phyloP scores from a whole-genome alignment of 1,140 invertebrate species.

The Drosophila biarmipes region DNA sequence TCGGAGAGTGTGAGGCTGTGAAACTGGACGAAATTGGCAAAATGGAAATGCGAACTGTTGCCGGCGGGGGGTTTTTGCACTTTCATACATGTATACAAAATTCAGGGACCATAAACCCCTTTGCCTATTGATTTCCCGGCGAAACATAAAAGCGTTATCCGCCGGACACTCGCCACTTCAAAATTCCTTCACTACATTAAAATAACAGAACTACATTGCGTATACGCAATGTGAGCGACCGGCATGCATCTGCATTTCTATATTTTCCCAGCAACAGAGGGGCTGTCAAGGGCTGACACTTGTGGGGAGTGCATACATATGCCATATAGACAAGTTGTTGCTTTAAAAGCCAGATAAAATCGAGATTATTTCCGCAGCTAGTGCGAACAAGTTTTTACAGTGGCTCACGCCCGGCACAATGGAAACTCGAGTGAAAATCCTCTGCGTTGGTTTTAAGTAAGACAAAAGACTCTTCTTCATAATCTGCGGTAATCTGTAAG shows the following conservation, averaged over 20 bases:
- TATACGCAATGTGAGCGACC: constrained; percentile 54
- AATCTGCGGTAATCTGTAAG: constrained; percentile 7
- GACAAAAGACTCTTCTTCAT: constrained; percentile 18
- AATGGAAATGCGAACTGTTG: constrained; percentile 27
- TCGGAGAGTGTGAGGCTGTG: constrained; percentile 26
- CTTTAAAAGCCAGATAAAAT: constrained; percentile 40
- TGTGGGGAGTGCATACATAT: constrained; percentile 12
- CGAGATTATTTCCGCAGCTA: constrained; percentile 15
- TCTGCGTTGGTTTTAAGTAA: constrained; percentile 11
- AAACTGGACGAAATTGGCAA: constrained; percentile 40
- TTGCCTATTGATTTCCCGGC: constrained; percentile 31
- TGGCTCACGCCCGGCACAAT: constrained; percentile 1
- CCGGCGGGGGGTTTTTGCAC: constrained; percentile 13
- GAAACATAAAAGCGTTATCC: constrained; percentile 11
- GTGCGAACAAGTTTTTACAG: constrained; percentile 22
- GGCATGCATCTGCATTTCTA: constrained; percentile 63
- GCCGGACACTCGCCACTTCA: constrained; percentile 1
- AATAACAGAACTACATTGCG: constrained; percentile 50
- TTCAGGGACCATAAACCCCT: constrained; percentile 32
- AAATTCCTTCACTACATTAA: constrained; percentile 21
- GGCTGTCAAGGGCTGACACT: constrained; percentile 59
- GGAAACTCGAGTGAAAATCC: constrained; percentile 12
- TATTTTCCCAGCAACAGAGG: constrained; percentile 33
- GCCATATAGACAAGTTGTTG: constrained; percentile 39
- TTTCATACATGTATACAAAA: constrained; percentile 6